phyloP scores from a whole-genome alignment of 2,797 vertebrate genomes.

The Sebastes itinus region DNA sequence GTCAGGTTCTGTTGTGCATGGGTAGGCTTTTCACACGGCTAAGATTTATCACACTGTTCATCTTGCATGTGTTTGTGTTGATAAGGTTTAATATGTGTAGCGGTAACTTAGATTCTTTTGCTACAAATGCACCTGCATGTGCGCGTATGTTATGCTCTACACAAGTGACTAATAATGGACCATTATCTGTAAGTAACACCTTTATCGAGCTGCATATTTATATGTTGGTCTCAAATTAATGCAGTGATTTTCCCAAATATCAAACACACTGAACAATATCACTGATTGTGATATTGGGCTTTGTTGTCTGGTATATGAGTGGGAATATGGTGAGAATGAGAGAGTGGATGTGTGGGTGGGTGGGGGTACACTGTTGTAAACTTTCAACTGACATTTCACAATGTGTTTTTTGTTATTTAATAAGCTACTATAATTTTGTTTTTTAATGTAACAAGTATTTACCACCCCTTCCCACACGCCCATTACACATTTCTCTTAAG shows the following conservation, averaged over 20 bases:
- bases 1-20: conserved; percentile 56
- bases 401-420: conserved; percentile 46
- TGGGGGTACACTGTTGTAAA: conserved; percentile 57
- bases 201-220: conserved; percentile 39
- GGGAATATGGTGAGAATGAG: conserved; percentile 62
- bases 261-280: conserved; percentile 65
- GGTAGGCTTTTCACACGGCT: conserved; percentile 45
- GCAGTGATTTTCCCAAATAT: conserved; percentile 57
- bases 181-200: not conserved
- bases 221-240: conserved; percentile 43
- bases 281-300: conserved; percentile 59
- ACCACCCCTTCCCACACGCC: conserved; percentile 59
- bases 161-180: conserved; percentile 45
- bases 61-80: conserved; percentile 69
- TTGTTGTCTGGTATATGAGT: conserved; percentile 64
- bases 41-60: conserved; percentile 31
- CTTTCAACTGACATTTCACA: conserved; percentile 59
- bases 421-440: conserved; percentile 29
- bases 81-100: conserved; percentile 42
- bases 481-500: conserved; percentile 49
- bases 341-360: conserved; percentile 69
- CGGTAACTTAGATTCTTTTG: conserved; percentile 41
- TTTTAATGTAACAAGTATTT: conserved; percentile 57
- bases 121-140: conserved; percentile 56
- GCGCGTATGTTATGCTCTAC: conserved; percentile 50